These are phyloP conservation scores for Botia almorhae DNA, from an alignment of 2,797 vertebrate species.

Conservation along the genomic window DNA sequence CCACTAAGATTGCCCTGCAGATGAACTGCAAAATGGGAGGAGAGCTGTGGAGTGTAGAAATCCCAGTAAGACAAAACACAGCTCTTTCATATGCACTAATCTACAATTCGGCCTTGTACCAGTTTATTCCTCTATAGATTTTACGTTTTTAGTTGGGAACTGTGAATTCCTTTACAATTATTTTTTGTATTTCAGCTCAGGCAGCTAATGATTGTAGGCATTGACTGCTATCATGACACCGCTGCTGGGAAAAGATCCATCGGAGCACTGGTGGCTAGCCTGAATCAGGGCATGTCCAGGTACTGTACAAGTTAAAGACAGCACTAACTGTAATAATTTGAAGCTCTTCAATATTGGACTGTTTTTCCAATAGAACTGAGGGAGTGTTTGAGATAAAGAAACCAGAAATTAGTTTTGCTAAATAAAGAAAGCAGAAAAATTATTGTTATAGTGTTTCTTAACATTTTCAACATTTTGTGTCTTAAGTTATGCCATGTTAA, in stretches of 20 bases:
- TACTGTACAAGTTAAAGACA: neutral
- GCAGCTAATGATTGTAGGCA: slow-evolving; percentile 92
- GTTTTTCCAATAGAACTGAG: no score
- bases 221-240: slow-evolving; percentile 93
- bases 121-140: neutral
- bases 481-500: no score
- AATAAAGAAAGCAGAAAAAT: neutral
- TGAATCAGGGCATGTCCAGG: slow-evolving; percentile 86
- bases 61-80: slow-evolving; percentile 81
- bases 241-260: slow-evolving; percentile 85
- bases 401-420: neutral
- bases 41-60: slow-evolving; percentile 94
- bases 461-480: no score
- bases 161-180: neutral
- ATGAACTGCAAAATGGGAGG: slow-evolving; percentile 98
- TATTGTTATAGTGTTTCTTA: no score
- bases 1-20: slow-evolving; percentile 92
- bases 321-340: neutral
- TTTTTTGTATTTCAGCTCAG: slow-evolving; percentile 79
- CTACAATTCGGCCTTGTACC: neutral
- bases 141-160: neutral
- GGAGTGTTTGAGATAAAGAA: no score
- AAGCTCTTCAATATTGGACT: no score
- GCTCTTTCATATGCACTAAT: neutral
- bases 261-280: slow-evolving; percentile 91